These are phyloP conservation scores for Cantharis nigra DNA, from an alignment of 2,888 invertebrate species.

Conservation along the genomic window DNA sequence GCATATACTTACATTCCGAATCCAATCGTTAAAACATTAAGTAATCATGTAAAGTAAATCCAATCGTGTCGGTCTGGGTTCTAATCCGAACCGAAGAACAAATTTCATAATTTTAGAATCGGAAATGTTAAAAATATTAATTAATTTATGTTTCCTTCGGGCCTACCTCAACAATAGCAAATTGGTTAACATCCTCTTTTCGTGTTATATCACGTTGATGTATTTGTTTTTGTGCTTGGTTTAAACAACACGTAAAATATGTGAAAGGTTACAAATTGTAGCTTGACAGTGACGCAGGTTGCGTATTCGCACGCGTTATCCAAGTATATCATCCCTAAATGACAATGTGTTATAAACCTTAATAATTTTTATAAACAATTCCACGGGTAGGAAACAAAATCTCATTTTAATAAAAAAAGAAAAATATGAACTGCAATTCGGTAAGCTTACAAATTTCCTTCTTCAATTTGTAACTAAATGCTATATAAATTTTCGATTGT, in stretches of 20 bases:
- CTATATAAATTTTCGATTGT: neutral
- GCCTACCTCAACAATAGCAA: neutral
- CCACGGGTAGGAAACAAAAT: neutral
- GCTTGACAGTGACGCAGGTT: constrained; percentile 16
- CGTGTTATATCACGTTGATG: neutral
- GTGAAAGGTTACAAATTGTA: constrained; percentile 10
- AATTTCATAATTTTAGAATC: neutral
- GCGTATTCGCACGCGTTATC: constrained; percentile 7
- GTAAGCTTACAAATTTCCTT: neutral
- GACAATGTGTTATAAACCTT: neutral
- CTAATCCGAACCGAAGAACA: neutral
- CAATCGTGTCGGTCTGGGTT: neutral
- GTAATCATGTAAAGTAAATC: neutral
- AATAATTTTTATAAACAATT: neutral
- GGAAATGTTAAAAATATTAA: neutral
- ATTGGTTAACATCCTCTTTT: neutral
- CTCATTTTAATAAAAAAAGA: neutral
- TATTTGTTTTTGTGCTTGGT: constrained; percentile 1
- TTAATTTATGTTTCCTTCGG: neutral
- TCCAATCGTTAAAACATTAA: no score
- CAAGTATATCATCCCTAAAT: constrained; percentile 8
- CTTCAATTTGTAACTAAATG: constrained; percentile 3
- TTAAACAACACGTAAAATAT: constrained; percentile 4
- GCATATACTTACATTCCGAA: no score
- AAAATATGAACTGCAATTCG: neutral